phyloP scores from a whole-genome alignment of 2,888 invertebrate genomes.

The Notocelia uddmanniana region DNA sequence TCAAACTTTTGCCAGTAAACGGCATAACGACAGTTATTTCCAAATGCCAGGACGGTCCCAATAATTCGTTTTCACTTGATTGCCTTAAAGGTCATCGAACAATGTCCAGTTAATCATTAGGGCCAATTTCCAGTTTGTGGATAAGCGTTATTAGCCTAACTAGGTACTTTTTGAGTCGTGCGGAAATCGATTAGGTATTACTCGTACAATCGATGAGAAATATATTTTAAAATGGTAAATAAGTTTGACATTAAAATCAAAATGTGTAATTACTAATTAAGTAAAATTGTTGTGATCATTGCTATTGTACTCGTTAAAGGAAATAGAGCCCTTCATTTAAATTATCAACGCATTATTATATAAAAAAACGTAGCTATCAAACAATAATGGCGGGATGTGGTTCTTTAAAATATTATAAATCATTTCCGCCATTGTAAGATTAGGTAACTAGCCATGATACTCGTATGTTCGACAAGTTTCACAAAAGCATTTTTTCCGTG shows the following conservation, averaged over 20 bases:
- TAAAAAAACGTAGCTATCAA: background rate
- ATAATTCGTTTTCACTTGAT: conserved; percentile 38
- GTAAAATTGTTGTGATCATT: background rate
- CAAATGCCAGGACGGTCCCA: conserved; percentile 39
- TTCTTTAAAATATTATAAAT: conserved; percentile 2
- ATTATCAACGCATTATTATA: conserved; percentile 22
- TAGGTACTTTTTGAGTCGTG: conserved; percentile 1
- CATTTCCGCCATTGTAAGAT: conserved; percentile 8
- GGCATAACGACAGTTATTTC: conserved; percentile 14
- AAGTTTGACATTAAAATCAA: background rate
- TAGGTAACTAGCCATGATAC: background rate
- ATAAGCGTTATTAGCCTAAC: background rate
- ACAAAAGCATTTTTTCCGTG: too few relatives aligned
- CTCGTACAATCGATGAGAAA: conserved; percentile 2
- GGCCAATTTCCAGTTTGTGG: conserved; percentile 34
- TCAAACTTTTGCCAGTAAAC: background rate
- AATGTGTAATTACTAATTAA: background rate
- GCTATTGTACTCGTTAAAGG: background rate
- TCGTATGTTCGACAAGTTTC: too few relatives aligned
- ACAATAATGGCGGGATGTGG: conserved; percentile 17
- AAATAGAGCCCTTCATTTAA: conserved; percentile 27
- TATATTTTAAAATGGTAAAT: background rate
- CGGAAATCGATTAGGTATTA: background rate
- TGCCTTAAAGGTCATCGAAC: conserved; percentile 35
- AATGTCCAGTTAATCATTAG: conserved; percentile 36